Evolutionary conservation across 2,797 vertebrate species (phyloP), one percentile per base, ranked within the genome.

Genomic region (Scolopax bukidnonensis): DNA sequence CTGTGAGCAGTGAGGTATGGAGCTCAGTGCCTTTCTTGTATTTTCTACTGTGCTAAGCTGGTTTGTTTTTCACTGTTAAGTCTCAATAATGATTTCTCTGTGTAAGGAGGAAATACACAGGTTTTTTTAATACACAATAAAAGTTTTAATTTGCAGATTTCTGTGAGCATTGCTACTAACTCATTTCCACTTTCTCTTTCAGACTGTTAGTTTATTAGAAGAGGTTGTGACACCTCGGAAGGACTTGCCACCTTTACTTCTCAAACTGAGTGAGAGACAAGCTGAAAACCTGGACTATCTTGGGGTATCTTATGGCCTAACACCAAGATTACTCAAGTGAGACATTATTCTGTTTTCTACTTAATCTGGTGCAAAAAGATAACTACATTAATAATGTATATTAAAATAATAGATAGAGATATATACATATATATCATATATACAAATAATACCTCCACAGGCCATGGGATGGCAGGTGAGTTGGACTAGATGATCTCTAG

Each of bases 251-350:
- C 99, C 99, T 32, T 97, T 99, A 70, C 98, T 99, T 94, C 98
- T 99, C 89, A 99, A 99, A 92, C 97, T 99, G 96, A 99, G 97
- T 0, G 99, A 99, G 98, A 98, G 99, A 88, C 98, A 98, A 88
- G 99, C 99, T 0, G 99, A 99, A 96, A 98, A 67, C 80, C 98
- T 99, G 81, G 99, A 99, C 96, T 99, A 99, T 91, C 97, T 99
- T 1, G 99, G 99, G 3, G 99, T 99, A 17, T 99, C 99, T 18
- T 99, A 99, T 0, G 99, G 99, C 50, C 98, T 99, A 67, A 99
- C 99, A 4, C 96, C 98, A 32, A 98, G 98, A 80, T 98, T 99
- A 75, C 98, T 99, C 65, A 99, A 99, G 99, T 99, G 93, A 98
- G 98, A 95, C 9, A 18, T 43, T 24, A 15, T 63, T 87, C 50